Percentiles rank a stretch among this genome's conserved stretches.
phyloP scores from a whole-genome alignment of 2,797 vertebrate species.

The Phylloscopus collybita region DNA sequence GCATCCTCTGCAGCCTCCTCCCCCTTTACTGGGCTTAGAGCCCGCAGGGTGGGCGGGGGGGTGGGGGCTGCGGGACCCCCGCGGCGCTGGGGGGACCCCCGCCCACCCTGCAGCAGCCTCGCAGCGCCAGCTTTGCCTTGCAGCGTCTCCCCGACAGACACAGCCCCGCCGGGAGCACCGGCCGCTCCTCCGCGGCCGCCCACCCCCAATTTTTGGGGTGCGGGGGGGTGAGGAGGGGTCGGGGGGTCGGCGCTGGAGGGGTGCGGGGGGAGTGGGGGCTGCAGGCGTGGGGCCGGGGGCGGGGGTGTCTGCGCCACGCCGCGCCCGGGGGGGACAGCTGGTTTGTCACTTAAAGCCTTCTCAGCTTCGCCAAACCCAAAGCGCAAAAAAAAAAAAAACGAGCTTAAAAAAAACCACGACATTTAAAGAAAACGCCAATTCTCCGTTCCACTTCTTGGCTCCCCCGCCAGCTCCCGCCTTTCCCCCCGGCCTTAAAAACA shows the following conservation, averaged over 20 bases:
- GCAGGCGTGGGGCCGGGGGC: neutral
- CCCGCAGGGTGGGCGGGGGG: neutral
- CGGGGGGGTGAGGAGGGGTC: neutral
- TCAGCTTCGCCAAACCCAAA: slow-evolving; percentile 35
- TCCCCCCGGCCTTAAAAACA: neutral
- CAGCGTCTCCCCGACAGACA: neutral
- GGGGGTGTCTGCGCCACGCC: neutral
- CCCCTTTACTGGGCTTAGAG: slow-evolving; percentile 64
- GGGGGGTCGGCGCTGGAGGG: too few species aligned
- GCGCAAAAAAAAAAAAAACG: slow-evolving; percentile 1
- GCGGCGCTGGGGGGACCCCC: neutral
- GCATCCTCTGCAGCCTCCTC: slow-evolving; percentile 69
- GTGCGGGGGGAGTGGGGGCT: too few species aligned
- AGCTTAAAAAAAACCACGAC: slow-evolving; percentile 11
- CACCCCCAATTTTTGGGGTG: neutral
- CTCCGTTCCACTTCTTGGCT: neutral
- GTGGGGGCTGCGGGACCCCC: neutral
- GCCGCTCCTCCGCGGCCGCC: too few species aligned
- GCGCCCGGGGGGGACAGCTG: slow-evolving; percentile 4
- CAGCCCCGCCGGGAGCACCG: neutral
- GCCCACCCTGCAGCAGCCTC: neutral
- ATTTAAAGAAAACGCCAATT: neutral
- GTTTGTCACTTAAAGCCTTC: slow-evolving; percentile 51
- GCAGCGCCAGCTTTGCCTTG: neutral
- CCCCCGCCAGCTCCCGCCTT: neutral